Evolutionary conservation across 2,113 vertebrate genomes (phyloP), one percentile per base, ranked within the genome.

Genomic region (Crypturellus undulatus): DNA sequence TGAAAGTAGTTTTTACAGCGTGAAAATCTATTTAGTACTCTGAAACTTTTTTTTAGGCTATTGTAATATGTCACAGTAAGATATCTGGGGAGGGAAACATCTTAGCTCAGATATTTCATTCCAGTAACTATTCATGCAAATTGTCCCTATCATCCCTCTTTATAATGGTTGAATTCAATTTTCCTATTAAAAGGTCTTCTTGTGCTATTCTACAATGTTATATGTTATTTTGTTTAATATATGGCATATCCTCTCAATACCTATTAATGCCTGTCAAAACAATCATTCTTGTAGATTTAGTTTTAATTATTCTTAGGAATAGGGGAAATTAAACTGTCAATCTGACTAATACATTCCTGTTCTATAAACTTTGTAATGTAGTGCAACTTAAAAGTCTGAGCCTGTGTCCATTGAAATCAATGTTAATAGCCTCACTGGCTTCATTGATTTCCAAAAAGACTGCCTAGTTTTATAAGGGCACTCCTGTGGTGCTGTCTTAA

Each of bases 231-330:
- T 36, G 79, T 43, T 76, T 28, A 75, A 71, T 80, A 75, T 20
- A 9, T 40, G 32, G 22, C 22, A 84, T 76, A 65, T 5, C 17
- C 25, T 24, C 26, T 80, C n/a, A 26, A 36, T 78, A 38, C 30
- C 13, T 62, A 22, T 87, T 54, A 67, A 51, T 15, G 28, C 40
- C 79, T 87, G 28, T 70, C 59, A 73, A 36, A 17, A 2, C 79
- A 67, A 21, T 2, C 1, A 3, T 58, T 6, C 9, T 58, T 82
- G 34, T 64, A 92, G 62, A 52, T 15, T 89, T 77, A 84, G 32
- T 87, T 94, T 86, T 94, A 59, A 56, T 78, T 51, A 76, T 75
- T 91, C 89, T 82, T 62, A 85, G 77, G n/a, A 79, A 83, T 69
- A 79, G n/a, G 16, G 9, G 14, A 77, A 89, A 70, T 83, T 73